Evolutionary conservation across 2,797 vertebrate genomes (phyloP).

Genomic region (Toxotes lorentzi): DNA sequence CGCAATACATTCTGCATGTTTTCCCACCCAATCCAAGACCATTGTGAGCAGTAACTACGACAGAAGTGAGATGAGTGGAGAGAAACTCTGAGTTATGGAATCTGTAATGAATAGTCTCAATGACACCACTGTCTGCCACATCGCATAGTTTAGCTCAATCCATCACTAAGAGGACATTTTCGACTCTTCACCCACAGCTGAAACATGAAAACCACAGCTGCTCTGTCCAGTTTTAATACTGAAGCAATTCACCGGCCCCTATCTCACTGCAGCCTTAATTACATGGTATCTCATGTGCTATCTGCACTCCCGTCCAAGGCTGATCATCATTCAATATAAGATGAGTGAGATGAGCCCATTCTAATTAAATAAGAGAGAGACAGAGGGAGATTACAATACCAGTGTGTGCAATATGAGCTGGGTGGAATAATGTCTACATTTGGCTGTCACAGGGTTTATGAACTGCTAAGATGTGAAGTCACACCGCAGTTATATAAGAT

Average conservation of each 20-base stretch:
- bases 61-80: constrained; percentile 23
- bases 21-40: constrained; percentile 26
- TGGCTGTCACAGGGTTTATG: constrained; percentile 47
- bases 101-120: constrained; percentile 70
- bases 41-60: constrained; percentile 22
- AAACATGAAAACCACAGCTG: constrained; percentile 66
- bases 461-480: constrained; percentile 50
- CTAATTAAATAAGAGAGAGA: constrained; percentile 73
- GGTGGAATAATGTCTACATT: constrained; percentile 63
- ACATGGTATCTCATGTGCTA: constrained; percentile 68
- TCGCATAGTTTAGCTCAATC: constrained; percentile 64
- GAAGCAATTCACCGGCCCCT: constrained; percentile 48
- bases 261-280: constrained; percentile 73
- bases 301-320: constrained; percentile 60
- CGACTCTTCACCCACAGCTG: constrained; percentile 44
- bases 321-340: constrained; percentile 60
- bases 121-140: constrained; percentile 74
- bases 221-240: constrained; percentile 63
- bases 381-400: constrained; percentile 46
- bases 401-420: constrained; percentile 49
- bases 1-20: constrained; percentile 8
- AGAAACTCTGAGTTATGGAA: constrained; percentile 65
- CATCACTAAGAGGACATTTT: constrained; percentile 69
- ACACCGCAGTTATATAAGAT: constrained; percentile 30
- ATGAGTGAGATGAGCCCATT: constrained; percentile 69